Evolutionary conservation across 1,140 invertebrate species (phyloP).

Genomic region (Panonychus citri): DNA sequence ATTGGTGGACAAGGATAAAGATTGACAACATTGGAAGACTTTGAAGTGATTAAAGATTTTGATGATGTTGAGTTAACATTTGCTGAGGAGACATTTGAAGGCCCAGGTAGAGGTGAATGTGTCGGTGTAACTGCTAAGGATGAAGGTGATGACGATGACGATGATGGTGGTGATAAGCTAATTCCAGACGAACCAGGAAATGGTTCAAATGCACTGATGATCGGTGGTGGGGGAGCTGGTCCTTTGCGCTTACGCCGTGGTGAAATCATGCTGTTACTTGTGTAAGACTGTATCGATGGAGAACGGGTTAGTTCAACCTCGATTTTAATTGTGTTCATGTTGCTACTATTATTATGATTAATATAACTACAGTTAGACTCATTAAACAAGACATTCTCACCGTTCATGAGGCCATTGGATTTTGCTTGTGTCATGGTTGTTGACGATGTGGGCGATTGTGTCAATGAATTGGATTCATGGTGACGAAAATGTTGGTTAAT

Average conservation of each 20-base stretch:
- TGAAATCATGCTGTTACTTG: background rate
- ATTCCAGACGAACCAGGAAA: background rate
- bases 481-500: too few relatives aligned
- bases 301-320: conserved; percentile 5
- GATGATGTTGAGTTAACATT: background rate
- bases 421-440: too few relatives aligned
- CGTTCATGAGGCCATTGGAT: background rate
- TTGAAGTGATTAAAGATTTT: too few relatives aligned
- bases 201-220: too few relatives aligned
- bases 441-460: too few relatives aligned
- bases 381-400: background rate
- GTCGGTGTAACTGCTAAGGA: conserved; percentile 1
- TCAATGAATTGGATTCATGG: too few relatives aligned
- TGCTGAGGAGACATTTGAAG: background rate
- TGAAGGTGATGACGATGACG: conserved; percentile 1
- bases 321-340: background rate
- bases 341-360: conserved; percentile 1
- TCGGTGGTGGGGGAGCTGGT: conserved; percentile 33
- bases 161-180: background rate
- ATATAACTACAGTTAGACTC: background rate
- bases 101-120: background rate
- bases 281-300: background rate
- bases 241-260: conserved; percentile 27
- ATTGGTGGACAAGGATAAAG: too few relatives aligned
- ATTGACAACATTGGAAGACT: too few relatives aligned